Percentiles rank a stretch among this genome's conserved stretches.
Conservation (phyloP, 2,113 vertebrate species). For the Embiotoca jacksoni region DNA sequence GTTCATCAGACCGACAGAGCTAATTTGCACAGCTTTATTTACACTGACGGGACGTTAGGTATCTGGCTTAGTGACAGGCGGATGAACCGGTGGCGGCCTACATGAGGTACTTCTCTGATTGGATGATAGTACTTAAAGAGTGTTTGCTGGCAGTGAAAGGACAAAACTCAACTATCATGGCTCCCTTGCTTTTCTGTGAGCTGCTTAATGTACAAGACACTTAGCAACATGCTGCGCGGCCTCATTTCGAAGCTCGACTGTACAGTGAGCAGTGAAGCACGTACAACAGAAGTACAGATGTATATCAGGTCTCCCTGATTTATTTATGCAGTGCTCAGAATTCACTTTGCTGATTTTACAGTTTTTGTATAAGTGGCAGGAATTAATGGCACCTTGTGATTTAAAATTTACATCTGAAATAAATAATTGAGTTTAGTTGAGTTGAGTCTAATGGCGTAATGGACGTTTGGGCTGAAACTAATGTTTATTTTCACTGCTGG, state of each 20-base stretch:
- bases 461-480: background rate
- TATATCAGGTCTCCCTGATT: background rate
- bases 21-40: conserved; percentile 48
- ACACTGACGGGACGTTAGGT: conserved; percentile 28
- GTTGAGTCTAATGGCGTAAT: background rate
- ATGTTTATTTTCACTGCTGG: background rate
- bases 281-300: background rate
- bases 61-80: conserved; percentile 31
- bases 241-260: conserved; percentile 33
- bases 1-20: conserved; percentile 4
- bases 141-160: conserved; percentile 46
- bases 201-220: conserved; percentile 56
- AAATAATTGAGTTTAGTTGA: no score
- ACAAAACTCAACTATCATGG: conserved; percentile 46
- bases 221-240: conserved; percentile 32
- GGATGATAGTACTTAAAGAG: conserved; percentile 62
- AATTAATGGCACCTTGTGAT: background rate
- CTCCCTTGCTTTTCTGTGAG: conserved; percentile 54
- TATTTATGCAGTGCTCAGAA: background rate
- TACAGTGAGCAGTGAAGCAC: conserved; percentile 4
- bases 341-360: background rate
- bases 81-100: conserved; percentile 19
- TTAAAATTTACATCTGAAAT: no score
- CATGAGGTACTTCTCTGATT: conserved; percentile 57
- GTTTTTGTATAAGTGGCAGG: background rate